These are phyloP conservation scores for Drosophila parthenogenetica DNA, from an alignment of 2,888 invertebrate genomes.

Conservation along the genomic window DNA sequence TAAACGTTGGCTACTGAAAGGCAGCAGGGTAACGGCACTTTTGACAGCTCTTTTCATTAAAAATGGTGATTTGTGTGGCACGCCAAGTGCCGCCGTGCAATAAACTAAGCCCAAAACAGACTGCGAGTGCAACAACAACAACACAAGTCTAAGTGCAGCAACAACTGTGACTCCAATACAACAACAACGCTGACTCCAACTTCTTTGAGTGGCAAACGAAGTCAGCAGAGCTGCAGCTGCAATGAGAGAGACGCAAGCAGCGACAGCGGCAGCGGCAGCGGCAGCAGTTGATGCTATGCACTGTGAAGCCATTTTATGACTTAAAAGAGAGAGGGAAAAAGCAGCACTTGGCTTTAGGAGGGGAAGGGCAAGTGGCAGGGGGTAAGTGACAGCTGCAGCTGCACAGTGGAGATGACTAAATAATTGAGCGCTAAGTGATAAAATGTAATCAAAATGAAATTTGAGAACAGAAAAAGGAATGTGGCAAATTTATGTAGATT, in stretches of 20 bases:
- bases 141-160: too few species aligned
- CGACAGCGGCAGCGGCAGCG: slow-evolving; percentile 4
- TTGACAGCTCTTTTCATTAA: slow-evolving; percentile 65
- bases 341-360: not conserved
- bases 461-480: not conserved
- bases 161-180: too few species aligned
- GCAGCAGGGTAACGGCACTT: slow-evolving; percentile 32
- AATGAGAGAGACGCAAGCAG: not conserved
- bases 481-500: too few species aligned
- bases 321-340: slow-evolving; percentile 1
- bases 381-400: slow-evolving; percentile 6
- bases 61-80: slow-evolving; percentile 68
- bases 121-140: not conserved
- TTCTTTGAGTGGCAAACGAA: too few species aligned
- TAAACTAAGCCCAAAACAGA: slow-evolving; percentile 38
- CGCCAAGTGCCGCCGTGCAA: slow-evolving; percentile 39
- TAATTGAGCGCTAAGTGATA: slow-evolving; percentile 34
- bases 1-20: slow-evolving; percentile 36
- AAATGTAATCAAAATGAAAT: slow-evolving; percentile 14
- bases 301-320: slow-evolving; percentile 61
- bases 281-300: not conserved
- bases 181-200: not conserved
- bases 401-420: slow-evolving; percentile 24
- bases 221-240: slow-evolving; percentile 10
- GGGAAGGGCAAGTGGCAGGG: slow-evolving; percentile 3